Evolutionary conservation across 2,113 vertebrate genomes (phyloP), one percentile per base, ranked within the genome.

Genomic region (Campylorhamphus procurvoides): DNA sequence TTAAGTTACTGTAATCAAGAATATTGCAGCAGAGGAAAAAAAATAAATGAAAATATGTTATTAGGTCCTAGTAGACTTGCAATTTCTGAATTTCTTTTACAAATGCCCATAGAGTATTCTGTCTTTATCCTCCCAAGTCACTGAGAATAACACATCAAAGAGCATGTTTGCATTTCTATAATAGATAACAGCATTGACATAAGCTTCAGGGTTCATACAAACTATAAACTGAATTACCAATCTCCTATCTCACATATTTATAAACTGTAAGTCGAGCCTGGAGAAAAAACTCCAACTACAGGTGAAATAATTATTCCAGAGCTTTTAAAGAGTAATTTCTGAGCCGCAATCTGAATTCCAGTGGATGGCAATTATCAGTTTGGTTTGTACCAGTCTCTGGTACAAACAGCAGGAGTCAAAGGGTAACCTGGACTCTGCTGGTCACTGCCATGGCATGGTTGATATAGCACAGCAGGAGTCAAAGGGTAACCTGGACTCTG

Each of bases 111-210:
- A 85, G 96, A 97, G 96, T 96, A 97, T 98, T 98, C 97, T 6
- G 0, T 95, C 96, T 97, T 97, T 97, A 97, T 97, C 97, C 97
- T 97, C 97, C 94, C 92, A 96, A 95, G 96, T 98, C 96, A 97
- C 97, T 90, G 84, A 97, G 97, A 98, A 97, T 96, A 97, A 97
- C 97, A 98, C 98, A 98, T 98, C 98, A 98, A 98, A 98, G 98
- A 98, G 97, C 86, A 90, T 89, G 97, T 97, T 96, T 97, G 97
- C 98, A 97, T 98, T 98, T 97, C 94, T 96, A 81, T 96, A 95
- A 97, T 96, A 98, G 98, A 98, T 98, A 98, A 98, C 97, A 96
- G 97, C 97, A 94, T 94, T 96, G 97, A 97, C 96, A 97, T 91
- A 95, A 97, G 97, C 98, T 98, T 93, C 97, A 87, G 98, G 98